A percentile compares a stretch with the other conserved stretches of the same genome.
Conservation (phyloP, 2,113 vertebrate species). For the Dolichotis patagonum region DNA sequence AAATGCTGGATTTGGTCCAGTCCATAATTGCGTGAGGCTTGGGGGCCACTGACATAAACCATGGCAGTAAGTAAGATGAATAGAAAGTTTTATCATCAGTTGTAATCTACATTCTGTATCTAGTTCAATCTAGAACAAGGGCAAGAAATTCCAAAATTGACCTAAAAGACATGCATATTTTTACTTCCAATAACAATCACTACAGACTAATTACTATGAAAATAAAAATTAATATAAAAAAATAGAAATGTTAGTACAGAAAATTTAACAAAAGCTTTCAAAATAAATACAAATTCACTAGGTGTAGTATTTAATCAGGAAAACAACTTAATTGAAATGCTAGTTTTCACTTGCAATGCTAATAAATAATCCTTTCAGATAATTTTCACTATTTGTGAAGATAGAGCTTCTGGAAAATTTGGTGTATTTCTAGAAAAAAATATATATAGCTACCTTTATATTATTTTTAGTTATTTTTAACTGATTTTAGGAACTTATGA, state of each 20-base stretch:
- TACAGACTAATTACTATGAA: not conserved
- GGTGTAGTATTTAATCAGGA: not conserved
- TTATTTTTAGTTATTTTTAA: not conserved
- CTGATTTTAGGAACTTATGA: not conserved
- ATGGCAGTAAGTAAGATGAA: not conserved
- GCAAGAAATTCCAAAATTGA: not conserved
- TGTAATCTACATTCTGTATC: not conserved
- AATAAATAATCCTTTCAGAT: not conserved
- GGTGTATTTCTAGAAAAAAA: not conserved
- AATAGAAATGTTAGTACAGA: not conserved
- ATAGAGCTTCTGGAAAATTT: not conserved
- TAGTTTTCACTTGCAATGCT: not conserved
- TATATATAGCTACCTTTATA: not conserved
- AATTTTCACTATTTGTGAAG: not conserved
- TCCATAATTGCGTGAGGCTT: too few relatives aligned
- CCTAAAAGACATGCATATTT: not conserved
- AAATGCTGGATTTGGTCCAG: too few relatives aligned
- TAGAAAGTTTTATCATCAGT: not conserved
- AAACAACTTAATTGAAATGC: not conserved
- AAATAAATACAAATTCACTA: not conserved
- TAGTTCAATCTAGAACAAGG: not conserved
- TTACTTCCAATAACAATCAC: not conserved
- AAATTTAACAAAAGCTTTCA: not conserved
- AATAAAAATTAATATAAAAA: not conserved
- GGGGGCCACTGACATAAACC: too few relatives aligned